Evolutionary conservation across 1,140 invertebrate genomes (phyloP).

Genomic region (Contarinia nasturtii): DNA sequence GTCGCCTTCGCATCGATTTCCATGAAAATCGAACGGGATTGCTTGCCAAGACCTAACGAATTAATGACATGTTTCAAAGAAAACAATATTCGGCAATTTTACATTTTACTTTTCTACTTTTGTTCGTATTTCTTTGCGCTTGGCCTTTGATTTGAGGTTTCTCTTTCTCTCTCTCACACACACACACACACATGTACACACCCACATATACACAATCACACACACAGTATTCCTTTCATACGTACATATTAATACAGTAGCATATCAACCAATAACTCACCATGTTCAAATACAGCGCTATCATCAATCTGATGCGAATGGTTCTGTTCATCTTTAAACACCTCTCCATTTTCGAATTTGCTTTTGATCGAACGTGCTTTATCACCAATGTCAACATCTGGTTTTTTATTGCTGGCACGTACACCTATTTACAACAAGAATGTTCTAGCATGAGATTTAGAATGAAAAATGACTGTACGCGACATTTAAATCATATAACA

Average conservation of each 20-base stretch:
- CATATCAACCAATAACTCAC: conserved; percentile 32
- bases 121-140: background rate
- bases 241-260: too few species aligned
- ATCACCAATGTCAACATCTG: conserved; percentile 34
- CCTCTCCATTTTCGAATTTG: conserved; percentile 64
- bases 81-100: too few species aligned
- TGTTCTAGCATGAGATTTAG: too few species aligned
- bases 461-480: too few species aligned
- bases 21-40: conserved; percentile 67
- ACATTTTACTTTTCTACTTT: background rate
- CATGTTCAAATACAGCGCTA: conserved; percentile 61
- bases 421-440: conserved; percentile 20
- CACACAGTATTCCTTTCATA: too few species aligned
- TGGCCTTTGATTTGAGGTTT: background rate
- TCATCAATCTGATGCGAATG: conserved; percentile 44
- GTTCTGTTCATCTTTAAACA: conserved; percentile 36
- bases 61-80: background rate
- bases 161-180: too few species aligned
- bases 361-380: conserved; percentile 56
- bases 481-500: too few species aligned
- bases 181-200: too few species aligned
- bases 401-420: conserved; percentile 37
- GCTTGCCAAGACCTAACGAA: conserved; percentile 56
- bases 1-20: conserved; percentile 52
- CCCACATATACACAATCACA: too few species aligned